Evolutionary conservation across 2,888 invertebrate genomes (phyloP).

Genomic region (Cyaniris semiargus): DNA sequence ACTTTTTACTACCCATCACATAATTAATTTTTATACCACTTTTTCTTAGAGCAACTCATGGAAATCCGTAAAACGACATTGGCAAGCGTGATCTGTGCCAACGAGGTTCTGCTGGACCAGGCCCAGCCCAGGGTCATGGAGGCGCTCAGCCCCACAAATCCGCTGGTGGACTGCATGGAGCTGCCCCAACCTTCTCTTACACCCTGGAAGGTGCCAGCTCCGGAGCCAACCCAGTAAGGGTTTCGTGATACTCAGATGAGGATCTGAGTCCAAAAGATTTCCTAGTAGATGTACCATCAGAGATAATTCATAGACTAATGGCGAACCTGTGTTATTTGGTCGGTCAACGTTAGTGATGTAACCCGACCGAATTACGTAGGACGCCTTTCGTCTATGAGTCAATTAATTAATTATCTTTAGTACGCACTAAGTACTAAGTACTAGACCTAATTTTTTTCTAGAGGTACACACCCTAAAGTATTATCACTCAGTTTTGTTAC

Average conservation of each 20-base stretch:
- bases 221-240: conserved; percentile 34
- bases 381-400: too few species aligned
- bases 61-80: conserved; percentile 89
- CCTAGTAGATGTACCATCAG: too few species aligned
- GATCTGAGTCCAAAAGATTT: too few species aligned
- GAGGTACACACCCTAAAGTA: too few species aligned
- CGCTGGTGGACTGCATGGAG: conserved; percentile 82
- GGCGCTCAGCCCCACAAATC: conserved; percentile 78
- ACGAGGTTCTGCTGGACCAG: conserved; percentile 83
- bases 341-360: too few species aligned
- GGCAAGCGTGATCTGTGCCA: conserved; percentile 88
- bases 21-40: background rate
- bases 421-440: too few species aligned
- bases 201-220: conserved; percentile 76
- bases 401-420: too few species aligned
- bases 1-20: too few species aligned
- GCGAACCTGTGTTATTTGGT: too few species aligned
- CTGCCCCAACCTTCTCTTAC: conserved; percentile 80
- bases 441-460: too few species aligned
- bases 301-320: background rate
- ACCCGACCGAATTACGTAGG: too few species aligned
- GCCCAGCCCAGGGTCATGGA: conserved; percentile 87
- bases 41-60: conserved; percentile 83
- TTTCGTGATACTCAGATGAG: background rate
- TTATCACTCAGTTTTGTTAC: too few species aligned